phyloP scores from a whole-genome alignment of 2,113 vertebrate genomes.

The Sceloporus tristichus region DNA sequence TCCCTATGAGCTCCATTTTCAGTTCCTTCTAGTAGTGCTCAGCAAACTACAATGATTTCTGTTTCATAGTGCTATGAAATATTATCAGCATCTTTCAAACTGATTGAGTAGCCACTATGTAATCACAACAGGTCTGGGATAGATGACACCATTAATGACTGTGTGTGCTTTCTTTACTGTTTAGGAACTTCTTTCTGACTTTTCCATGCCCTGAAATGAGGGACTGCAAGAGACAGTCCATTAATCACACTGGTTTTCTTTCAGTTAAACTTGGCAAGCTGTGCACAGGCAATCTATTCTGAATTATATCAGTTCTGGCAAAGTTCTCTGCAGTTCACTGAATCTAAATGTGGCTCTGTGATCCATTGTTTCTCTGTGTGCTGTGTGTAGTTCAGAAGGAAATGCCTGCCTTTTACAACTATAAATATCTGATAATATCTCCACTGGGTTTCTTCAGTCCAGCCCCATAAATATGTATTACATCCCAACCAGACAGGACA shows the following conservation, averaged over 20 bases:
- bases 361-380: neutral
- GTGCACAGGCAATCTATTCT: constrained; percentile 30
- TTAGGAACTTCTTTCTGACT: neutral
- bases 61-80: neutral
- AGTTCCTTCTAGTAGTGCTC: neutral
- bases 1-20: neutral
- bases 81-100: neutral
- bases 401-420: neutral
- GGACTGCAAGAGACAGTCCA: constrained; percentile 16
- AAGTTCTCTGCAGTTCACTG: constrained; percentile 47
- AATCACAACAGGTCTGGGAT: neutral
- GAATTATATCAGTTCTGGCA: constrained; percentile 30
- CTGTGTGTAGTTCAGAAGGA: neutral
- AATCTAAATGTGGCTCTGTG: constrained; percentile 44
- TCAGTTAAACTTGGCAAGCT: neutral
- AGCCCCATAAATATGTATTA: too few relatives aligned
- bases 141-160: neutral
- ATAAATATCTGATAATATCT: neutral
- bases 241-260: constrained; percentile 16
- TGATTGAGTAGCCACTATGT: neutral
- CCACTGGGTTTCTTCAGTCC: neutral
- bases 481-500: too few relatives aligned
- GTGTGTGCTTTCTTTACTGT: neutral
- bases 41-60: neutral
- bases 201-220: constrained; percentile 1